Base-by-base conservation (phyloP, 2,888 invertebrate species). In the Cephalotes varians region DNA sequence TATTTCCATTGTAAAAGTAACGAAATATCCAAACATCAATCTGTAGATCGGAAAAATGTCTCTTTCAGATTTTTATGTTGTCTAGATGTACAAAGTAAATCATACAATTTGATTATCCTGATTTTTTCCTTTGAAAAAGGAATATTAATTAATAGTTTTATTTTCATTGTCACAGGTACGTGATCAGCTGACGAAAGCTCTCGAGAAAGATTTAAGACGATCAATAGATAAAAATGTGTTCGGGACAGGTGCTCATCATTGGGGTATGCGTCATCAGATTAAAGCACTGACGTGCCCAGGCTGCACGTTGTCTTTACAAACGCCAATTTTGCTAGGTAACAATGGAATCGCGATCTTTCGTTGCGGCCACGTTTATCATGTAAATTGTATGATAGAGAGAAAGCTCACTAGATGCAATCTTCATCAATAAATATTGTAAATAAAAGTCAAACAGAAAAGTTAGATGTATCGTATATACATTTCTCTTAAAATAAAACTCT, bases 321-420 rank as follows among this genome's bases (percentile, higher is more conserved):
- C 96, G 85, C 95, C 95, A 76, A 95, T 96, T 71, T 91, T 96
- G 62, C 95, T 96, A 40, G 95, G 95, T 92, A 96, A 96, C 93
- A 96, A 96, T 90, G 96, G 96, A 18, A 92, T 96, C 2, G 96
- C 96, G 94, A 95, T 96, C 67, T 96, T 96, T 92, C 95, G 95
- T 77, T 96, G 96, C 91, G 96, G 96, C 65, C 96, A 96, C 90
- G 95, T 95, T 77, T 96, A 96, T 92, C 96, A 96, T 73, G 96
- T 96, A 0, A 95, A 96, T 6, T 96, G 96, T 92, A 95, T 96
- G 90, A 95, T 95, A 89, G 95, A 96, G 87, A 96, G 96, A 90
- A 95, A 95, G 93, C 92, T 96, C 64, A 91, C 91, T 67, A 91
- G 92, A 89, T 92, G 95, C 92, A 91, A 94, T 90, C 92, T 94